Evolutionary conservation across 2,113 vertebrate species (phyloP).

Genomic region (Platysteira castanea): DNA sequence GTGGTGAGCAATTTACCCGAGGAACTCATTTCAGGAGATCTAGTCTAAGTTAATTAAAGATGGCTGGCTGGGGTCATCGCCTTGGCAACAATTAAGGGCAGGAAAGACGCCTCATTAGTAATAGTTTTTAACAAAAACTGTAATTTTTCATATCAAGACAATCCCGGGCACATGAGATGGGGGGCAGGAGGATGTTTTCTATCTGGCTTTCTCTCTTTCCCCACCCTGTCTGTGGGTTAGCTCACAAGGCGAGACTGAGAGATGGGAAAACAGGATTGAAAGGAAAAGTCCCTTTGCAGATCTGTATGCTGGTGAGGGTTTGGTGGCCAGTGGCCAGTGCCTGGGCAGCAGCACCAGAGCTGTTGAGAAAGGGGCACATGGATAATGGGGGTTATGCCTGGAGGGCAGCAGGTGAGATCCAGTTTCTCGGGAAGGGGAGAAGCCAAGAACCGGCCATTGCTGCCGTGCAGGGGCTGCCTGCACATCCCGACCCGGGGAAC

Average conservation of each 20-base stretch:
- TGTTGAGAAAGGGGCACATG: accelerated
- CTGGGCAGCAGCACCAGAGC: accelerated
- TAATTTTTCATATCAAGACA: conserved; percentile 65
- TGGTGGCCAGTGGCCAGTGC: neutral
- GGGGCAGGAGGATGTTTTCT: neutral
- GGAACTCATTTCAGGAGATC: conserved; percentile 74
- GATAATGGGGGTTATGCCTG: neutral
- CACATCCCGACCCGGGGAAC: neutral
- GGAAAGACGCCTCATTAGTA: conserved; percentile 74
- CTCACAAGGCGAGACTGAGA: neutral
- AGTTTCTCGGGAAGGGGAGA: neutral
- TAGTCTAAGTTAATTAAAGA: conserved; percentile 82
- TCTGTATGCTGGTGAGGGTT: neutral
- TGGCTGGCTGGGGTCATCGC: conserved; percentile 79
- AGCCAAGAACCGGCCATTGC: accelerated
- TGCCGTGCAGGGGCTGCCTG: accelerated
- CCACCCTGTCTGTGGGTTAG: neutral
- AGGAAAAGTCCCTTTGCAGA: neutral
- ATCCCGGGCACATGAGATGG: neutral
- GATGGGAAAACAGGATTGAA: neutral
- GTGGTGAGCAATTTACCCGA: conserved; percentile 71
- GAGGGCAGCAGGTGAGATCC: neutral
- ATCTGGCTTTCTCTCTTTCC: neutral
- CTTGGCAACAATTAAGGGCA: conserved; percentile 82
- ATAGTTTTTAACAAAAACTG: conserved; percentile 68